Evolutionary conservation across 2,113 vertebrate genomes (phyloP).

Genomic region (Corydoras maculifer): DNA sequence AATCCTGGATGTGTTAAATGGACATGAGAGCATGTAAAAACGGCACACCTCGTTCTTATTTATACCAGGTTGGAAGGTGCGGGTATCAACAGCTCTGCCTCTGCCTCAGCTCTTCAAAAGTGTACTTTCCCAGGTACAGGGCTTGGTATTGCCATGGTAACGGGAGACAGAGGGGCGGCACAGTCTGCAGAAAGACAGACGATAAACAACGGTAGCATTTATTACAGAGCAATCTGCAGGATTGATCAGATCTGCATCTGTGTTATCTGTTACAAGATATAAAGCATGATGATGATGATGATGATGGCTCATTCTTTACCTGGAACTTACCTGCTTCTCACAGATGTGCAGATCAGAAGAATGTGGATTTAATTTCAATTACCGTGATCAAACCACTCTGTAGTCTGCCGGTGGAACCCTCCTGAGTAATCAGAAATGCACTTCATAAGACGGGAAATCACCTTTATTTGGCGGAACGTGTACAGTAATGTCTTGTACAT

Average conservation of each 20-base stretch:
- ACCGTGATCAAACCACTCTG: too few relatives aligned
- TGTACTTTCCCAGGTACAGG: constrained; percentile 70
- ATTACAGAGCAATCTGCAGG: constrained; percentile 10
- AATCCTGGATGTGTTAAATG: too few relatives aligned
- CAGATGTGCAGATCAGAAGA: too few relatives aligned
- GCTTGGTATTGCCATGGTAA: constrained; percentile 73
- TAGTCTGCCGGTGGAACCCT: too few relatives aligned
- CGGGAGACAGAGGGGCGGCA: constrained; percentile 33
- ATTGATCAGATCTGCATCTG: not conserved
- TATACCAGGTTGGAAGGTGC: constrained; percentile 46
- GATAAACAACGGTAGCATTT: constrained; percentile 41
- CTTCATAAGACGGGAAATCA: too few relatives aligned
- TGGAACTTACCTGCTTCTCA: too few relatives aligned
- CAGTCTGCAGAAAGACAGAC: constrained; percentile 36
- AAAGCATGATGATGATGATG: not conserved
- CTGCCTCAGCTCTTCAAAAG: constrained; percentile 46
- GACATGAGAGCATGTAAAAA: not conserved
- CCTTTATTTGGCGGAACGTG: too few relatives aligned
- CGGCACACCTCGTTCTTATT: not conserved
- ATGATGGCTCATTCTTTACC: too few relatives aligned
- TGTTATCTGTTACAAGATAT: too few relatives aligned
- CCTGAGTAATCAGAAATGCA: too few relatives aligned
- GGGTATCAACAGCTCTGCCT: constrained; percentile 55
- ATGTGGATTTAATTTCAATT: too few relatives aligned
- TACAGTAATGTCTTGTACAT: too few relatives aligned